phyloP scores from a whole-genome alignment of 2,888 invertebrate genomes.

The Diaperis boleti region DNA sequence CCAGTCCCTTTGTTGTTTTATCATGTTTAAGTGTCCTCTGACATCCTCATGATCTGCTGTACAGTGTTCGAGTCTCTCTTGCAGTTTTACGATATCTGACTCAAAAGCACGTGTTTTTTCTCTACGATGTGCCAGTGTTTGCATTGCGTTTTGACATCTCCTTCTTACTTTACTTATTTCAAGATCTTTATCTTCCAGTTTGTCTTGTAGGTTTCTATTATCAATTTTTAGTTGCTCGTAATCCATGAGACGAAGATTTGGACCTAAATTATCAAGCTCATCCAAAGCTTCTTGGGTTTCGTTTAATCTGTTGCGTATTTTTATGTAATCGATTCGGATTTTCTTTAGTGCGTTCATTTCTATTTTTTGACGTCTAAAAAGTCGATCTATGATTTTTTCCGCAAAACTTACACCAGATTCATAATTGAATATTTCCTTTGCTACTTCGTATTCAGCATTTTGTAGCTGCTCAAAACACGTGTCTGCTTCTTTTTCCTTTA shows the following conservation, averaged over 20 bases:
- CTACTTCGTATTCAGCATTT: conserved; percentile 1
- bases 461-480: conserved; percentile 16
- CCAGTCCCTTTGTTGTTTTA: conserved; percentile 61
- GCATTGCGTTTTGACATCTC: conserved; percentile 67
- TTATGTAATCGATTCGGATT: conserved; percentile 54
- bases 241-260: conserved; percentile 67
- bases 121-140: conserved; percentile 66
- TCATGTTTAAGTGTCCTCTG: conserved; percentile 60
- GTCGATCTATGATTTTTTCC: conserved; percentile 48
- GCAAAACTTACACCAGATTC: background rate
- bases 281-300: conserved; percentile 54
- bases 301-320: conserved; percentile 52
- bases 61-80: conserved; percentile 1
- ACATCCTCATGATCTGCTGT: conserved; percentile 9
- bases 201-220: conserved; percentile 67
- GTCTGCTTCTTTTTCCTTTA: conserved; percentile 4
- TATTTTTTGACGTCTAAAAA: conserved; percentile 50
- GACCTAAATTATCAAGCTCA: conserved; percentile 65
- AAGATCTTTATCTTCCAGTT: conserved; percentile 69
- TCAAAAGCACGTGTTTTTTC: conserved; percentile 63
- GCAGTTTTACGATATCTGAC: conserved; percentile 2
- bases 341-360: conserved; percentile 51
- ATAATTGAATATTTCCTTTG: conserved; percentile 16
- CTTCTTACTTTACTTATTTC: conserved; percentile 65
- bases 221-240: conserved; percentile 70